Evolutionary conservation across 1,140 invertebrate genomes (phyloP).

Genomic region (Drosophila rufa): DNA sequence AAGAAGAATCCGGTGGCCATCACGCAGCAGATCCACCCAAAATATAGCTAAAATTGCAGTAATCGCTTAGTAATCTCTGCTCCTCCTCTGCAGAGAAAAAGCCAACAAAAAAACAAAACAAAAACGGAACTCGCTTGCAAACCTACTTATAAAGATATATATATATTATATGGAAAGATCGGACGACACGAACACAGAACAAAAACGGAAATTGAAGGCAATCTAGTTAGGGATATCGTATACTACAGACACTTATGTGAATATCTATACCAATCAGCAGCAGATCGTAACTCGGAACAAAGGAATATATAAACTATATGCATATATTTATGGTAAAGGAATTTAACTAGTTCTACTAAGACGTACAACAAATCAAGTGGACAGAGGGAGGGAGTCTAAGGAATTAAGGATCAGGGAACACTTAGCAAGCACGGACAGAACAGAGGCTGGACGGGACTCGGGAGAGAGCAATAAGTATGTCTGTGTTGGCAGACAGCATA

Average conservation of each 20-base stretch:
- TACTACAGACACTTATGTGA: constrained; percentile 21
- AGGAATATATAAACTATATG: constrained; percentile 13
- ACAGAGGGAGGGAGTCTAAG: constrained; percentile 37
- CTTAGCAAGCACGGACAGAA: constrained; percentile 7
- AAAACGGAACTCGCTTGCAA: constrained; percentile 34
- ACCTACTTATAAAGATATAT: constrained; percentile 37
- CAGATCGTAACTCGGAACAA: constrained; percentile 2
- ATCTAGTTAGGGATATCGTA: constrained; percentile 80
- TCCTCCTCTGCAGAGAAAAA: not conserved
- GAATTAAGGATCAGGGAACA: constrained; percentile 78
- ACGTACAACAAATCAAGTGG: constrained; percentile 15
- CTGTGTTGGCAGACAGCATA: constrained; percentile 20
- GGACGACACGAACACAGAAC: constrained; percentile 40
- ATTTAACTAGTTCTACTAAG: constrained; percentile 65
- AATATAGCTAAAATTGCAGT: too few relatives aligned
- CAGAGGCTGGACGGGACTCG: constrained; percentile 13
- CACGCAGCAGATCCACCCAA: constrained; percentile 71
- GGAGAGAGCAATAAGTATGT: constrained; percentile 63
- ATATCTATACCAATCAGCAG: constrained; percentile 20
- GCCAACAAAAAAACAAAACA: constrained; percentile 5
- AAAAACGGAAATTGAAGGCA: constrained; percentile 77
- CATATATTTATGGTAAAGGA: constrained; percentile 63
- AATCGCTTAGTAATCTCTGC: too few relatives aligned
- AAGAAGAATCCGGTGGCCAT: constrained; percentile 76
- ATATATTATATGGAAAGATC: constrained; percentile 15